phyloP scores from a whole-genome alignment of 2,888 invertebrate species.

The Microplitis manilae region DNA sequence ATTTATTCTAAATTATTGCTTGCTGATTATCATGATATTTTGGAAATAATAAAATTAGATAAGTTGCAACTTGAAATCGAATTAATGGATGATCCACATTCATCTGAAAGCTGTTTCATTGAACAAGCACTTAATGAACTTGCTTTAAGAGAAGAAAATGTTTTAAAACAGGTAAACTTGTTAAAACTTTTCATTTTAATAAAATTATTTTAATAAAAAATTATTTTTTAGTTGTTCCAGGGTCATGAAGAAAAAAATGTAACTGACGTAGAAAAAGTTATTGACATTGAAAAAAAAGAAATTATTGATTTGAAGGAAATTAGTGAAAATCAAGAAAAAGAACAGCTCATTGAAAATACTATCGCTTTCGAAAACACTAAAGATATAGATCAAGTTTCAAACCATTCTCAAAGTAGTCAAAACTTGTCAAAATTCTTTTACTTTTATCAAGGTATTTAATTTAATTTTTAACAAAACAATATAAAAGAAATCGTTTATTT shows the following conservation, averaged over 20 bases:
- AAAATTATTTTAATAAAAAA: not conserved
- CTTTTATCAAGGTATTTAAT: slow-evolving; percentile 84
- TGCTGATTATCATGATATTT: slow-evolving; percentile 80
- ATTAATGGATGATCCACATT: slow-evolving; percentile 78
- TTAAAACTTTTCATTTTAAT: not conserved
- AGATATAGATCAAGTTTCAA: slow-evolving; percentile 13
- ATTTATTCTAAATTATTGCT: slow-evolving; percentile 85
- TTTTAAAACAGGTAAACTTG: slow-evolving; percentile 48
- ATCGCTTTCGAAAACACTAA: slow-evolving; percentile 32
- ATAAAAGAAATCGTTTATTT: slow-evolving; percentile 25
- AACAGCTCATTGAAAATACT: slow-evolving; percentile 27
- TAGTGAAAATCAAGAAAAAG: slow-evolving; percentile 29
- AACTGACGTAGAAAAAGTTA: not conserved
- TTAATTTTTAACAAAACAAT: slow-evolving; percentile 15
- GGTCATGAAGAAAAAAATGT: not conserved
- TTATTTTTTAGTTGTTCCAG: not conserved
- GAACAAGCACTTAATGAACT: slow-evolving; percentile 86
- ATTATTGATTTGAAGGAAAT: not conserved
- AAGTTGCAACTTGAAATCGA: slow-evolving; percentile 74
- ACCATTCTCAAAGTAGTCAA: slow-evolving; percentile 34
- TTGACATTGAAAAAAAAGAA: slow-evolving; percentile 13
- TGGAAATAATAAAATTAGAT: slow-evolving; percentile 83
- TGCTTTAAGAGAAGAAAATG: slow-evolving; percentile 71
- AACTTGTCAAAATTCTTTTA: slow-evolving; percentile 77
- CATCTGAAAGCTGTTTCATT: slow-evolving; percentile 88